These are phyloP conservation scores for Zalophus californianus DNA, from an alignment of 2,797 vertebrate species.

Conservation along the genomic window DNA sequence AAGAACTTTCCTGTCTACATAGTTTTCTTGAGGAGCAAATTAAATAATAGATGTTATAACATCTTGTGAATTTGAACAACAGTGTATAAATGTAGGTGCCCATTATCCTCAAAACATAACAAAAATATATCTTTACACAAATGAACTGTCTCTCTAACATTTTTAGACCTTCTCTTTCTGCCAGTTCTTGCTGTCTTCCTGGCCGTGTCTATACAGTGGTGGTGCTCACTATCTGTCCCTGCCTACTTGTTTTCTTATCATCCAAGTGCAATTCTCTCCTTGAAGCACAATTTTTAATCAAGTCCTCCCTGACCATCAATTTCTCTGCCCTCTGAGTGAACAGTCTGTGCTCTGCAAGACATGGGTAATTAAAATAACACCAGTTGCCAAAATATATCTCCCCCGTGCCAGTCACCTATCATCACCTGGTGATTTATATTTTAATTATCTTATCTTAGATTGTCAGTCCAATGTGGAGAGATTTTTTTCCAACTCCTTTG, in stretches of 20 bases:
- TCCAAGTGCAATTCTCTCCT: constrained; percentile 12
- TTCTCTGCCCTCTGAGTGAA: constrained; percentile 40
- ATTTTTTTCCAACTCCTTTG: background rate
- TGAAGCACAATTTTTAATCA: constrained; percentile 6
- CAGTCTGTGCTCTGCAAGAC: background rate
- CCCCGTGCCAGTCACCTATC: background rate
- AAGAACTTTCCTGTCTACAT: background rate
- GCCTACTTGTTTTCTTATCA: background rate
- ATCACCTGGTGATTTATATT: constrained; percentile 52
- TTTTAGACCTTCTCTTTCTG: background rate
- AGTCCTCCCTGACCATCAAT: constrained; percentile 31
- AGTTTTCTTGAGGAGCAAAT: background rate
- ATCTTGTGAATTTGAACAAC: background rate
- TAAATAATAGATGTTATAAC: background rate
- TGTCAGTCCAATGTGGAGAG: background rate
- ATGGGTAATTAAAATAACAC: constrained; percentile 54
- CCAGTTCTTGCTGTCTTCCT: background rate
- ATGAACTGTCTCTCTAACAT: background rate
- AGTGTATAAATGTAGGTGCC: background rate
- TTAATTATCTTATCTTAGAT: constrained; percentile 61
- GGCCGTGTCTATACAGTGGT: background rate
- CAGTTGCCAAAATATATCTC: constrained; percentile 52
- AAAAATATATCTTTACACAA: background rate
- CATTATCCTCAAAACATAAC: background rate
- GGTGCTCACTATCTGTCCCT: background rate